Base-by-base conservation (phyloP, 2,113 vertebrate species). In the Etheostoma cragini region DNA sequence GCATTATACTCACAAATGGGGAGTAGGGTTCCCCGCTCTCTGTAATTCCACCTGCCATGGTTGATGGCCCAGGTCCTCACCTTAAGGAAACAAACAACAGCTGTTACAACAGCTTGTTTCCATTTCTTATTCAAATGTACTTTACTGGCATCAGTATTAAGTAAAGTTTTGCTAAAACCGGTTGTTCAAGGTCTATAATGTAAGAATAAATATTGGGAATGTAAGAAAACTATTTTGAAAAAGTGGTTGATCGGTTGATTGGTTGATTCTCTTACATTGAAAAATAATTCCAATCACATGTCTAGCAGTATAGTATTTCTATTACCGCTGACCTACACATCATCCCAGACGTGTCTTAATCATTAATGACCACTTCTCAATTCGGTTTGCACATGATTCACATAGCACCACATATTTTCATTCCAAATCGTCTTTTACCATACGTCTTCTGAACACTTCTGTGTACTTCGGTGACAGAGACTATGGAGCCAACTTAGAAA, bases 21-120 rank as follows among this genome's bases (percentile, higher is more conserved):
- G 98, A 99, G 88, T 99, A 99, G 3, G 97, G 97, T 66, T 98
- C 97, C 53, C 98, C 98, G 0, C 96, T 96, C 1, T 99, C 98
- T 7, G 98, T 99, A 52, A 99, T 99, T 46, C 97, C 97, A 2
- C 97, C 97, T 1, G 97, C 96, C 98, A 99, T 99, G 72, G 80
- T 61, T 21, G 69, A 2, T 1, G 58, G 17, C 21, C 3, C 49
- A 1, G 58, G 47, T 71, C 24, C 42, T 68, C 47, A 82, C 86
- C 90, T 93, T 78, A 38, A 38, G 16, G 53, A 5, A 17, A 24
- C 10, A 50, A 56, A 33, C 14, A 33, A 46, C 63, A 68, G 14
- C 10, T 42, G 38, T 42, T 42, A 38, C 38, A 10, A 42, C 38
- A 63, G 0, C 8, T 21, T 8, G 3, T 16, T 24, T 38, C 2